Evolutionary conservation across 2,797 vertebrate genomes (phyloP).

Genomic region (Sebastes trivittatus): DNA sequence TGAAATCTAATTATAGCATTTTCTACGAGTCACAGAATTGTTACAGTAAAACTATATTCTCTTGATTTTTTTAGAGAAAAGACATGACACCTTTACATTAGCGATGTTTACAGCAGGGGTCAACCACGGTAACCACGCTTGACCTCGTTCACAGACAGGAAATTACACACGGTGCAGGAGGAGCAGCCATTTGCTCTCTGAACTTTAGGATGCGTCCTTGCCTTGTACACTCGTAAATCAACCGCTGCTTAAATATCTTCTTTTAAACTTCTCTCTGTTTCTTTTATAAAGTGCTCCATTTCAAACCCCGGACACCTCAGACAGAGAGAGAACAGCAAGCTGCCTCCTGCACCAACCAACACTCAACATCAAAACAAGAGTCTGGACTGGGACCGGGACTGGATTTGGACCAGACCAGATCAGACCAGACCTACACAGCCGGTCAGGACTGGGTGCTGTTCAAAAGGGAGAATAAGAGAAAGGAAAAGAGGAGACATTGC

Average conservation of each 20-base stretch:
- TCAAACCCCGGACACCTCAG: conserved; percentile 17
- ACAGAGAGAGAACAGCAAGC: conserved; percentile 70
- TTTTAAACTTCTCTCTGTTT: neutral
- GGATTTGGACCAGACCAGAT: conserved; percentile 59
- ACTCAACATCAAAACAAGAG: conserved; percentile 71
- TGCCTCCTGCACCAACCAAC: conserved; percentile 64
- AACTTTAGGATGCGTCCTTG: neutral
- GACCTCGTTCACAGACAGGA: conserved; percentile 76
- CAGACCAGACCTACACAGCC: conserved; percentile 64
- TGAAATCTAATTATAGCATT: conserved; percentile 34
- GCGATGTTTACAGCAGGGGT: conserved; percentile 30
- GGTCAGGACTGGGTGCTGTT: conserved; percentile 72
- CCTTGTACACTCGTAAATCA: neutral
- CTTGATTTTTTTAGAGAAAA: conserved; percentile 3
- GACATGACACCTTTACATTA: conserved; percentile 31
- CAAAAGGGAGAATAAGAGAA: conserved; percentile 64
- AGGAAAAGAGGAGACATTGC: conserved; percentile 70
- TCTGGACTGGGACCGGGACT: conserved; percentile 61
- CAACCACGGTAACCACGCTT: conserved; percentile 76
- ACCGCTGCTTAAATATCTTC: neutral
- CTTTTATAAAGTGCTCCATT: neutral
- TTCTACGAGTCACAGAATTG: conserved; percentile 31
- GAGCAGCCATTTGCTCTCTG: conserved; percentile 66
- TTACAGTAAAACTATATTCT: neutral
- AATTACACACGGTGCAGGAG: conserved; percentile 61